Percentiles rank a stretch among this genome's conserved stretches.
phyloP scores from a whole-genome alignment of 2,888 invertebrate genomes.

The Heteropelma amictum region DNA sequence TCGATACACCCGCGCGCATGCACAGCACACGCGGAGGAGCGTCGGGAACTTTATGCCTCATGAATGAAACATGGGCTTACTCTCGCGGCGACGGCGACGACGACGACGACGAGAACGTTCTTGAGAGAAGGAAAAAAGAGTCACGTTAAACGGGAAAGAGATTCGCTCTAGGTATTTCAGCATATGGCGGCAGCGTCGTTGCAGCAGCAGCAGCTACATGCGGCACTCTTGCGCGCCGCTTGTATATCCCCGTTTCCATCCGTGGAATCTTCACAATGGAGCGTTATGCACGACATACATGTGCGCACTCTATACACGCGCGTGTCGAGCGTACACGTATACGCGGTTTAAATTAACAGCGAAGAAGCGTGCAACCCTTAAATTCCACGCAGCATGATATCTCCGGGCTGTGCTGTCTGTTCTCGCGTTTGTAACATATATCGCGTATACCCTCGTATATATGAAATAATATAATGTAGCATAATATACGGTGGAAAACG shows the following conservation, averaged over 20 bases:
- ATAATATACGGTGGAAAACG: slow-evolving; percentile 23
- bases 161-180: slow-evolving; percentile 27
- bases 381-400: slow-evolving; percentile 46
- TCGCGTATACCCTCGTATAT: too few species aligned
- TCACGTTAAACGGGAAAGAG: slow-evolving; percentile 17
- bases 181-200: neutral
- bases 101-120: slow-evolving; percentile 23
- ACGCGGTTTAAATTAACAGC: slow-evolving; percentile 32
- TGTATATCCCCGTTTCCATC: neutral
- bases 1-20: slow-evolving; percentile 47
- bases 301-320: neutral
- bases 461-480: slow-evolving; percentile 30
- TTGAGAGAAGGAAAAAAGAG: slow-evolving; percentile 1
- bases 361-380: slow-evolving; percentile 23
- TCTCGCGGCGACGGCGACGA: slow-evolving; percentile 27
- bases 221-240: neutral
- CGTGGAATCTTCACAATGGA: slow-evolving; percentile 13
- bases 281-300: too few species aligned
- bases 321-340: neutral
- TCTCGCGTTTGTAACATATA: slow-evolving; percentile 35
- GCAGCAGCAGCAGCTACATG: neutral
- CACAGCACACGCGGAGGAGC: too few species aligned
- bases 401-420: slow-evolving; percentile 38
- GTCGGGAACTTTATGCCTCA: slow-evolving; percentile 72
- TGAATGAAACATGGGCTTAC: slow-evolving; percentile 75